Conservation (phyloP, 2,113 vertebrate genomes). For the Alouatta palliata region DNA sequence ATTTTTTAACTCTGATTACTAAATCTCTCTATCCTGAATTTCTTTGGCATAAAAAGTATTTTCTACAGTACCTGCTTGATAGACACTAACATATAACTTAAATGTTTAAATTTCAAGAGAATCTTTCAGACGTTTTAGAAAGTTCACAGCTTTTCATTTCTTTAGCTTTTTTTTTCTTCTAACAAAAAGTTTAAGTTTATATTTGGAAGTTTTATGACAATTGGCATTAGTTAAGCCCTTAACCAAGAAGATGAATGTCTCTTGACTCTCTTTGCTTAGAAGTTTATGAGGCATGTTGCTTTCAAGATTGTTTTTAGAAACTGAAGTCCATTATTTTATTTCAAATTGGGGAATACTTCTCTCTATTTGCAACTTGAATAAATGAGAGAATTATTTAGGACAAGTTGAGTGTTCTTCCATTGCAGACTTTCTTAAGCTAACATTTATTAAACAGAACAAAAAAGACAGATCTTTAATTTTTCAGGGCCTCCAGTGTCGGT, state of each 20-base stretch:
- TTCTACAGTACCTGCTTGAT: background rate
- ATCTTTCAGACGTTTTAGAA: background rate
- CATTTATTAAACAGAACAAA: background rate
- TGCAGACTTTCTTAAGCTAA: background rate
- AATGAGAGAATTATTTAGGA: conserved; percentile 9
- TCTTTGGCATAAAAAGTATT: background rate
- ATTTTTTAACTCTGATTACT: conserved; percentile 15
- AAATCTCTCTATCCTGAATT: background rate
- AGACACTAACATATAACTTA: background rate
- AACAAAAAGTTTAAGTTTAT: background rate
- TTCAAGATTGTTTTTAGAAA: conserved; percentile 23
- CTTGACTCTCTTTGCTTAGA: background rate
- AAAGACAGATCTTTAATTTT: background rate
- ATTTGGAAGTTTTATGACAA: background rate
- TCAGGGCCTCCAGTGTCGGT: background rate
- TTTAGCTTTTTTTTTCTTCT: background rate
- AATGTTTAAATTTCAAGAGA: conserved; percentile 5
- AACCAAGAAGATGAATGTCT: background rate
- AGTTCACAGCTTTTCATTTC: background rate
- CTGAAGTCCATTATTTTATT: background rate
- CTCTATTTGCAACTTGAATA: background rate
- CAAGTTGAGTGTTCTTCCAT: background rate
- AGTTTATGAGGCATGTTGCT: background rate
- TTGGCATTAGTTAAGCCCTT: background rate
- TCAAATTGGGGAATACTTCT: background rate